Conservation (phyloP, 2,888 invertebrate species). For the Spodoptera picta region DNA sequence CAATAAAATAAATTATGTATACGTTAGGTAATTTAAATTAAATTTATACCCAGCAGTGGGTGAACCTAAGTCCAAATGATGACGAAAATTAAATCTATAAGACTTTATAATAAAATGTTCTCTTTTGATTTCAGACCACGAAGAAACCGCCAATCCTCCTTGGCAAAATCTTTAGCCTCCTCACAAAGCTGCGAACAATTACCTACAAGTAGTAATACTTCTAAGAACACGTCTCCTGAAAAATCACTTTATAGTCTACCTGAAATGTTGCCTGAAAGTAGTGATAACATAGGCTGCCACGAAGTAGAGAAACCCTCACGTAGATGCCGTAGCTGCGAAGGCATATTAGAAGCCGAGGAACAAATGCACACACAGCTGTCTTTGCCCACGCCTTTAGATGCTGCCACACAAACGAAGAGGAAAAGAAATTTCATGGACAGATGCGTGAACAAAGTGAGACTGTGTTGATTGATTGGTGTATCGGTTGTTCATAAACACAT, state of each 20-base stretch:
- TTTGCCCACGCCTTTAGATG: slow-evolving; percentile 88
- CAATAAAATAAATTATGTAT: not conserved
- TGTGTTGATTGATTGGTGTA: slow-evolving; percentile 88
- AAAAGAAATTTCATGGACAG: slow-evolving; percentile 95
- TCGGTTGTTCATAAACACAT: slow-evolving; percentile 53
- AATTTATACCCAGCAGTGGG: too few relatives aligned
- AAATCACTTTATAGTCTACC: slow-evolving; percentile 82
- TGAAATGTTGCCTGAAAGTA: slow-evolving; percentile 81
- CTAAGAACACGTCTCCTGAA: slow-evolving; percentile 81
- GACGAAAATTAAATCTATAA: too few relatives aligned
- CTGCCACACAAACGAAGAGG: slow-evolving; percentile 89
- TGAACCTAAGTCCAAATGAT: too few relatives aligned
- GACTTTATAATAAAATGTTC: not conserved
- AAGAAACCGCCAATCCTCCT: slow-evolving; percentile 82
- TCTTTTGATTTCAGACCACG: slow-evolving; percentile 76
- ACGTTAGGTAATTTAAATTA: too few relatives aligned
- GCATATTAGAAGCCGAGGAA: slow-evolving; percentile 87
- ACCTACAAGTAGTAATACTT: slow-evolving; percentile 80
- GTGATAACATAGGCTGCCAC: slow-evolving; percentile 74
- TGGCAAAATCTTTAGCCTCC: slow-evolving; percentile 77
- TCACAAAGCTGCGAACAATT: slow-evolving; percentile 84
- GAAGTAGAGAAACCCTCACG: slow-evolving; percentile 76
- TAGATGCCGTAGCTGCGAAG: slow-evolving; percentile 90
- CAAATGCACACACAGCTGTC: slow-evolving; percentile 88
- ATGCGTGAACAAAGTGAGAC: slow-evolving; percentile 94